Evolutionary conservation across 1,140 invertebrate genomes (phyloP).

Genomic region (Nasonia giraulti): DNA sequence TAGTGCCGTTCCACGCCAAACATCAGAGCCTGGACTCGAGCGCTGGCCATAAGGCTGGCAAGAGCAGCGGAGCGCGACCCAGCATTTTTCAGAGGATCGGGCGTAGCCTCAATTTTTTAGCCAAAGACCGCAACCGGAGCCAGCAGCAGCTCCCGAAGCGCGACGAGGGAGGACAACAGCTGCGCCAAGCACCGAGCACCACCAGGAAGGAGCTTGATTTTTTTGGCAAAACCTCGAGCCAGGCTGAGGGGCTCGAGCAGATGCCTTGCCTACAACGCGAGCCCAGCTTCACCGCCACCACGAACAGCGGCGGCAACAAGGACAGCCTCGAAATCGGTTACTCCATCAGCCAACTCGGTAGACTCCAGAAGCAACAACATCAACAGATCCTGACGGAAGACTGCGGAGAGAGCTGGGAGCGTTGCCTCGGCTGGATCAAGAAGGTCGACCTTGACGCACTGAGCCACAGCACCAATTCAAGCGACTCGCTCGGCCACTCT

Average conservation of each 20-base stretch:
- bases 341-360: constrained; percentile 64
- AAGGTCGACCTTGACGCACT: constrained; percentile 58
- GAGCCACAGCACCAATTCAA: constrained; percentile 59
- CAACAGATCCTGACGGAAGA: constrained; percentile 40
- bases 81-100: constrained; percentile 61
- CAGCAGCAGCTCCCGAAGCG: constrained; percentile 49
- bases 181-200: constrained; percentile 10
- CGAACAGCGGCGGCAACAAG: constrained; percentile 58
- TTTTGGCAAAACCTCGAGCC: constrained; percentile 53
- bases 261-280: constrained; percentile 38
- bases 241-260: constrained; percentile 31
- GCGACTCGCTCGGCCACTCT: constrained; percentile 56
- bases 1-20: constrained; percentile 54
- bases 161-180: background rate
- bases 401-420: constrained; percentile 53
- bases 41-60: background rate
- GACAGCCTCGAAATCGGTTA: constrained; percentile 68
- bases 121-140: constrained; percentile 56
- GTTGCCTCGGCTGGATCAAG: constrained; percentile 60
- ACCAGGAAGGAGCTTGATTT: constrained; percentile 57
- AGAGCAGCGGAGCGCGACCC: constrained; percentile 53
- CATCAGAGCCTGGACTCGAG: constrained; percentile 60
- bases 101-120: constrained; percentile 64
- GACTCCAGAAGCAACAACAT: constrained; percentile 55
- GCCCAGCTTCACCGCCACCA: constrained; percentile 48